phyloP scores from a whole-genome alignment of 2,113 vertebrate genomes.

The Salvelinus sp. region DNA sequence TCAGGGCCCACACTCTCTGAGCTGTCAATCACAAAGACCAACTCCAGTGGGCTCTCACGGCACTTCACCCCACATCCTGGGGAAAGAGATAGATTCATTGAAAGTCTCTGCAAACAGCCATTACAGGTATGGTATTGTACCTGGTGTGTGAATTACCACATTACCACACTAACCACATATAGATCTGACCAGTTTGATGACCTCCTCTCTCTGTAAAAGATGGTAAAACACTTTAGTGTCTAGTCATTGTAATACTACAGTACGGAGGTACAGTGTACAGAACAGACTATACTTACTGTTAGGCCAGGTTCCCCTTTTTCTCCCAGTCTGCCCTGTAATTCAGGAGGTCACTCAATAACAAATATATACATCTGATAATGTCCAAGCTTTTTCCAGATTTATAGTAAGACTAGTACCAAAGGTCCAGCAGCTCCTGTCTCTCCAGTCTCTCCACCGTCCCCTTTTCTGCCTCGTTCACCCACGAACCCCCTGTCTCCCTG shows the following conservation, averaged over 20 bases:
- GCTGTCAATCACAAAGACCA: slow-evolving; percentile 89
- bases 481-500: slow-evolving; percentile 82
- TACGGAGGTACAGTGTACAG: too few relatives aligned
- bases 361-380: background rate
- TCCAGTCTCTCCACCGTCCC: slow-evolving; percentile 80
- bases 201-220: slow-evolving; percentile 79
- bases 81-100: slow-evolving; percentile 20
- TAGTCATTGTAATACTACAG: too few relatives aligned
- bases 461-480: slow-evolving; percentile 79
- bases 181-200: slow-evolving; percentile 83
- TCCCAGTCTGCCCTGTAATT: slow-evolving; percentile 75
- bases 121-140: background rate
- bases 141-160: background rate
- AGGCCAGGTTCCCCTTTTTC: slow-evolving; percentile 83
- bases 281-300: slow-evolving; percentile 73
- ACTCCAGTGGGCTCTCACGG: slow-evolving; percentile 78
- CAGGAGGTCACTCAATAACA: slow-evolving; percentile 12
- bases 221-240: background rate
- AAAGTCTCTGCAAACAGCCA: background rate
- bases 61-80: slow-evolving; percentile 81
- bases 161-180: slow-evolving; percentile 83
- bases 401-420: slow-evolving; percentile 56
- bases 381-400: background rate
- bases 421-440: slow-evolving; percentile 73
- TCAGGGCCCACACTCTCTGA: slow-evolving; percentile 84